A percentile compares a stretch with the other conserved stretches of the same genome.
These are phyloP conservation scores for Selenia dentaria DNA, from an alignment of 2,888 invertebrate genomes.

Conservation along the genomic window DNA sequence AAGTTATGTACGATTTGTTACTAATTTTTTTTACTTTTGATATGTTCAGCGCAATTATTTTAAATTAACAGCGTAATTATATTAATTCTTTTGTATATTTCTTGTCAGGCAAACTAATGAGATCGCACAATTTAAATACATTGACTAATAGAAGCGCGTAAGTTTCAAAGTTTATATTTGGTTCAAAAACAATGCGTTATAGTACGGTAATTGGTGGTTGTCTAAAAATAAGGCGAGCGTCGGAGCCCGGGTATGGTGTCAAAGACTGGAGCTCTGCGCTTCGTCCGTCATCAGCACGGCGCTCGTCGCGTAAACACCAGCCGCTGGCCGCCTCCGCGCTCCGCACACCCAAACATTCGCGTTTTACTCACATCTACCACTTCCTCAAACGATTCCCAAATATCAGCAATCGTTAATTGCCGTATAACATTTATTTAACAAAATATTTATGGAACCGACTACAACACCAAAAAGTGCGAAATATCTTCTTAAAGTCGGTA, in stretches of 20 bases:
- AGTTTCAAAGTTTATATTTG: not conserved
- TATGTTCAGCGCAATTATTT: no score
- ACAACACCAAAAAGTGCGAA: no score
- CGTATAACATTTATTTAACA: no score
- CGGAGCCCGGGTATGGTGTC: constrained; percentile 67
- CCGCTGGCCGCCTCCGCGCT: constrained; percentile 30
- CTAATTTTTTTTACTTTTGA: no score
- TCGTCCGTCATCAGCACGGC: constrained; percentile 65
- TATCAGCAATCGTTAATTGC: constrained; percentile 24
- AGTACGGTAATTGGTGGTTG: constrained; percentile 38
- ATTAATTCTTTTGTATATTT: no score
- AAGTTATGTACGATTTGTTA: no score
- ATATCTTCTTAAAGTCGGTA: no score
- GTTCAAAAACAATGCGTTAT: constrained; percentile 42
- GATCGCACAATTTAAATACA: no score
- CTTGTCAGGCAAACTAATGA: no score
- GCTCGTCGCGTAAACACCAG: constrained; percentile 69
- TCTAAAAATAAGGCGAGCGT: constrained; percentile 61
- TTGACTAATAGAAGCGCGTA: no score
- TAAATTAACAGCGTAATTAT: no score
- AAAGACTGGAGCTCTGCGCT: constrained; percentile 69
- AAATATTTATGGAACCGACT: no score
- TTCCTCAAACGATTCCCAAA: constrained; percentile 35
- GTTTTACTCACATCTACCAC: constrained; percentile 50
- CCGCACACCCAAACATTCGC: constrained; percentile 59